Base-by-base conservation (phyloP, 64 coral and sea anemone species). In the Pachyseris speciosa region DNA sequence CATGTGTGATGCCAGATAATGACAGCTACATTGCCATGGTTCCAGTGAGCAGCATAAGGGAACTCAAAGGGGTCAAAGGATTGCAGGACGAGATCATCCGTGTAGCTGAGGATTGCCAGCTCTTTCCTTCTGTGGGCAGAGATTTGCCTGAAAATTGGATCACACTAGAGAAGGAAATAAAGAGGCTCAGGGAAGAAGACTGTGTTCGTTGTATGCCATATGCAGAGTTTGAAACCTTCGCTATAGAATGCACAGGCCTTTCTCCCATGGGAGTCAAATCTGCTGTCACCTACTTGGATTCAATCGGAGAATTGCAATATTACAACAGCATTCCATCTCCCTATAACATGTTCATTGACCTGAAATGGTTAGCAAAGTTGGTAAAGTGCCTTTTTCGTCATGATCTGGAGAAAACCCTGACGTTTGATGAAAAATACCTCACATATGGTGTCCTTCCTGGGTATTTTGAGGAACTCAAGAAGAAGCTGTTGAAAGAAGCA, bases 361-460 rank as follows among this genome's bases (percentile, higher is more conserved):
- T 91, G 1, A 48, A 66, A 44, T 98, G 96, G 96, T 72, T 98
- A 30, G 77, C 75, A 31, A 89, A 91, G 22, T 40, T 92, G 22
- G 60, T 89, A 1, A 98, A 92, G 50, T 49, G 86, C 43, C 64
- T 98, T 15, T 98, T 98, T 43, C 84, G 96, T 24, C 96, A 98
- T 74, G 96, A 98, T 59, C n/a, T 89, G n/a, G 50, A 87, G 39
- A 58, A 49, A 51, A 64, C 20, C 4, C 44, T 95, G 28, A 12
- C 72, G 48, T 88, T 80, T 49, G 57, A 76, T 37, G 91, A 92
- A 59, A 76, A 38, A 41, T 77, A 75, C 51, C 22, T 64, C 0
- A 52, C 26, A 25, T 86, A 47, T 85, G 32, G 15, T 16, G 47
- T 92, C 24, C 2, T 76, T 55, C 51, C 22, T 26, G 70, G 74